Evolutionary conservation across 2,797 vertebrate species (phyloP), one percentile per base, ranked within the genome.

Genomic region (Tokudaia muenninki): DNA sequence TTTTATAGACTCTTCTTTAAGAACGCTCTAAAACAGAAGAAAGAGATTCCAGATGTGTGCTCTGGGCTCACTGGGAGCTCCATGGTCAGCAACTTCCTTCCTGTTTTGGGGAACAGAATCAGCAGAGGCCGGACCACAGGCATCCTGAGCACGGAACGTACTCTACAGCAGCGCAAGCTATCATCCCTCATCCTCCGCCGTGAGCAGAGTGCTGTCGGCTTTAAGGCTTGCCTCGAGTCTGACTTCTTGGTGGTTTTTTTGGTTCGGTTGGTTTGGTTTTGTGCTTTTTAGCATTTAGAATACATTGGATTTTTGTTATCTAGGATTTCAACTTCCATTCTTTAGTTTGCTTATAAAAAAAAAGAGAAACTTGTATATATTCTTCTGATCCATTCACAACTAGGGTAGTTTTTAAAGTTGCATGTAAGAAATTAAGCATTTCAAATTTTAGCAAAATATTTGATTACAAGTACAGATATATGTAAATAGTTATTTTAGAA

Each of bases 241-340:
- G 50, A 29, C 10, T 14, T 47, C 63, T 16, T 24, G 13, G 44
- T 21, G 4, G 37, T 11, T 41, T 75, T 24, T 41, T 34, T 50
- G 9, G 4, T 70, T 50, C 3, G 61, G 11, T 67, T 70, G 44
- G 8, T 67, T 44, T 84, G 12, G 14, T 74, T 57, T 74, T 61
- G 72, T 10, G 16, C 55, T 57, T 92, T 70, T 90, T 2, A 84
- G 79, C 22, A 82, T 90, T 88, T 86, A 63, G 19, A 95, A 86
- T 88, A 81, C 84, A 67, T 1, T 82, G 47, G 24, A 65, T 92
- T 87, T 96, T 93, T 94, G 70, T 14, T 79, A 80, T 17, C 57
- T 26, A 81, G n/a, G 72, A 87, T 87, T 65, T 95, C 67, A 52
- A 80, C 12, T 75, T 92, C 65, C 61, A 6, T 82, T 52, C 55